Conservation (phyloP, 2,113 vertebrate genomes). For the Ursus arctos region DNA sequence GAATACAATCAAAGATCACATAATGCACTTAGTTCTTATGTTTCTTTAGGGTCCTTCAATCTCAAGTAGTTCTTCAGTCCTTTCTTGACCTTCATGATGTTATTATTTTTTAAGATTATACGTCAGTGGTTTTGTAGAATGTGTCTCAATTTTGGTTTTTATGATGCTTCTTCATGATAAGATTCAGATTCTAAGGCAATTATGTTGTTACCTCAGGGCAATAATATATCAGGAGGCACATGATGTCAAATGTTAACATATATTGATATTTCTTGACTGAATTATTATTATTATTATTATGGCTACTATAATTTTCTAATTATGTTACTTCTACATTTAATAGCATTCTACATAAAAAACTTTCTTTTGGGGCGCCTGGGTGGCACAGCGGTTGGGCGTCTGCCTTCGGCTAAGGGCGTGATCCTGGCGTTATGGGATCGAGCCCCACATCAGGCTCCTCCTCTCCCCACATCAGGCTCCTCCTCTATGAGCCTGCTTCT, state of each 20-base stretch:
- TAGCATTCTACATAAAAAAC: background rate
- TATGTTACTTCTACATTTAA: background rate
- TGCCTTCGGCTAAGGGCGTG: too few relatives aligned
- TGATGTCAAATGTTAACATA: background rate
- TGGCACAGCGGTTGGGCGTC: too few relatives aligned
- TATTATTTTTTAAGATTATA: constrained; percentile 13
- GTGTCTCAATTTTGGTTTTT: background rate
- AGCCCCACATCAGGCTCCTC: too few relatives aligned
- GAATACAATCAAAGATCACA: background rate
- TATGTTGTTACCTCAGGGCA: background rate
- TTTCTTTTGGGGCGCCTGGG: background rate
- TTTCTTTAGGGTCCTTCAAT: background rate
- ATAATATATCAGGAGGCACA: background rate
- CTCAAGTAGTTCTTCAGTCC: background rate
- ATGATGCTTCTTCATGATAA: constrained; percentile 18
- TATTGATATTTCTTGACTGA: constrained; percentile 3
- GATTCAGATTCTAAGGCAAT: constrained; percentile 31
- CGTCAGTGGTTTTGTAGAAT: constrained; percentile 19
- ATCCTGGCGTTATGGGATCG: too few relatives aligned
- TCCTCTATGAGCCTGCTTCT: too few relatives aligned
- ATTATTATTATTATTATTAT: background rate
- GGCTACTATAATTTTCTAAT: background rate
- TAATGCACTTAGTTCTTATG: background rate
- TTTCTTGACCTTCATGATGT: background rate
- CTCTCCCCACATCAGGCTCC: too few relatives aligned